Conservation (phyloP, 2,888 invertebrate genomes). For the Kuschelorhynchus macadamiae region DNA sequence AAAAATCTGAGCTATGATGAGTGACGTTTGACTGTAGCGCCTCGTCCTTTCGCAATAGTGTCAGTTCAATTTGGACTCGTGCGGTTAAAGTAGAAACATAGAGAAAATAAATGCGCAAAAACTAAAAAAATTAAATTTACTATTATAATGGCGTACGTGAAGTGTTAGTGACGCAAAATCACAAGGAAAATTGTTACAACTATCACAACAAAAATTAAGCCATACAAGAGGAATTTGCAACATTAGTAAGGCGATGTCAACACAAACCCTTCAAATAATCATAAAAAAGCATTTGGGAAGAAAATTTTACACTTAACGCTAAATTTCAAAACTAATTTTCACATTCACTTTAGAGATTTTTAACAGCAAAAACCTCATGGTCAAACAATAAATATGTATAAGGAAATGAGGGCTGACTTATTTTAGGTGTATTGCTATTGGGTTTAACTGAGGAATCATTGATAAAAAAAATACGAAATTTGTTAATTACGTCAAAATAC, state of each 20-base stretch:
- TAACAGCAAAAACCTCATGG: constrained; percentile 7
- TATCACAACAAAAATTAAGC: constrained; percentile 43
- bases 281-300: constrained; percentile 11
- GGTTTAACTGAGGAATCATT: no score
- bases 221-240: constrained; percentile 5
- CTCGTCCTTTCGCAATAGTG: no score
- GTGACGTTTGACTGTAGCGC: no score
- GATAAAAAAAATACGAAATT: no score
- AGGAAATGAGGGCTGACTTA: no score
- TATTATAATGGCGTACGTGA: constrained; percentile 6
- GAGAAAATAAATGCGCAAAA: no score
- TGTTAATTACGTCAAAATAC: no score
- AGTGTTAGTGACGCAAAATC: constrained; percentile 40
- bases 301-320: constrained; percentile 16
- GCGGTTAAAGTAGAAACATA: no score
- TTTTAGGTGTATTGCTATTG: no score
- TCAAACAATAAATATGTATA: constrained; percentile 12
- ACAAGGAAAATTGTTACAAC: constrained; percentile 36
- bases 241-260: background rate
- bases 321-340: constrained; percentile 11
- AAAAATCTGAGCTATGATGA: no score
- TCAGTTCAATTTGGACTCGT: no score
- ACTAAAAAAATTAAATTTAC: no score
- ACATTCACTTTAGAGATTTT: constrained; percentile 4
- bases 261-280: background rate